Conservation (phyloP, 2,797 vertebrate species). For the Acanthurus leucopareius region DNA sequence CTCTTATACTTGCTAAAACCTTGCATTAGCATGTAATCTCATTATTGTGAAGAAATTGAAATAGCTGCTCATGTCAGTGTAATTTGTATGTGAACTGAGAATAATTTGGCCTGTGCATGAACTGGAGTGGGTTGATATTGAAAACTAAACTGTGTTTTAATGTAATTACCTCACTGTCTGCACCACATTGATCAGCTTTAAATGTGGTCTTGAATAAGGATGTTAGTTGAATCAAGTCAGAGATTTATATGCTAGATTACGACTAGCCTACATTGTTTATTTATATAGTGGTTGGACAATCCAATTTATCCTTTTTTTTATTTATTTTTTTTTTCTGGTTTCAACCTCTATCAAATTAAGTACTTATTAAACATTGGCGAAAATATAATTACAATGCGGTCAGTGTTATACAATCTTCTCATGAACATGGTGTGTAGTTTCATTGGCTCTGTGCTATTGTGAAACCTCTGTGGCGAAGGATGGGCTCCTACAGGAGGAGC, state of each 20-base stretch:
- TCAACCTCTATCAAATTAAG: too few species aligned
- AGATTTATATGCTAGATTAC: not conserved
- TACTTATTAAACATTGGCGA: too few species aligned
- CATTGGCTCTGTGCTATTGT: not conserved
- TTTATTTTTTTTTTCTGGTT: too few species aligned
- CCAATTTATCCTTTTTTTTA: not conserved
- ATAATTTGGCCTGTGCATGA: not conserved
- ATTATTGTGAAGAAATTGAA: conserved; percentile 39
- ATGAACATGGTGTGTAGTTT: not conserved
- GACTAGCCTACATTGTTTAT: not conserved
- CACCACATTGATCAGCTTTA: conserved; percentile 19
- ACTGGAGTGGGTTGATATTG: not conserved
- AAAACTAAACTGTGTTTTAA: conserved; percentile 9
- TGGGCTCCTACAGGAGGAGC: too few species aligned
- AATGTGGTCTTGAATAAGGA: not conserved
- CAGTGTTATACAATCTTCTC: not conserved
- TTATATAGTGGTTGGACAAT: not conserved
- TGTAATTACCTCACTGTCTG: not conserved
- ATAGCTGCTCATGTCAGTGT: conserved; percentile 17
- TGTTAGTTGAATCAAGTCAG: not conserved
- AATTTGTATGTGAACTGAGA: conserved; percentile 26
- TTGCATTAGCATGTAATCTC: conserved; percentile 37
- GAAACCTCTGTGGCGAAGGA: too few species aligned
- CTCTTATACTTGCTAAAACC: conserved; percentile 33
- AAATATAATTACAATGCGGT: too few species aligned